Evolutionary conservation across 2,888 invertebrate genomes (phyloP), one percentile per base, ranked within the genome.

Genomic region (Sthenelais limicola): DNA sequence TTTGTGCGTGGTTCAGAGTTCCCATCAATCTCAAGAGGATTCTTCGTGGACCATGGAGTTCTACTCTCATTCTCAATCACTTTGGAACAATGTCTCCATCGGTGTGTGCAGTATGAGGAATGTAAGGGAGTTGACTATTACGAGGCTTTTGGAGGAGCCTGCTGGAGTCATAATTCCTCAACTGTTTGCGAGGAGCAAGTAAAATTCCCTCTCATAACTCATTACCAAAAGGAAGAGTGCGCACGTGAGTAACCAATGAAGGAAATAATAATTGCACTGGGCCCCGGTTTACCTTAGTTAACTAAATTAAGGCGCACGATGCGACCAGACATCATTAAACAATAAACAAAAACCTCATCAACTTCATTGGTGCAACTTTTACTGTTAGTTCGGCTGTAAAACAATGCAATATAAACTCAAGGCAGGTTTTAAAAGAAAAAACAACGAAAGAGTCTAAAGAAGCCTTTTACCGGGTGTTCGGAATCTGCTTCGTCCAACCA

Each of bases 151-250:
- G 62, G 62, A 1, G 62, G 62, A 1, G 62, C 35, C 62, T 62
- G 62, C 62, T 62, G 62, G 62, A 38, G 38, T 38, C 62, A 62
- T 43, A 62, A 62, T 24, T 21, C 35, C 38, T 62, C 62, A 21
- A 38, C 62, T 21, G 62, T 62, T 35, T 62, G 62, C 26, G 38
- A 24, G 38, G 62, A 15, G 4, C 21, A 18, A 43, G 43, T 28
- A 21, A 62, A 62, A 43, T 62, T 62, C 62, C 62, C 62, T 2
- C 62, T 62, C 35, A 62, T 62, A 21, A 62, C 62, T 7, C 62
- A 62, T 26, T 62, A 62, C 62, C 62, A 62, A 43, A 33, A 3
- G 38, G 38, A 62, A 15, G 3, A 62, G 4, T 62, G 62, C 18
- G 1, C 7, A 12, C 38, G 62, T 62, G 1, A 5, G 35, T 38